Percentiles rank a stretch among this genome's conserved stretches.
Conservation (phyloP, 2,888 invertebrate species). For the Cerastis rubricosa region DNA sequence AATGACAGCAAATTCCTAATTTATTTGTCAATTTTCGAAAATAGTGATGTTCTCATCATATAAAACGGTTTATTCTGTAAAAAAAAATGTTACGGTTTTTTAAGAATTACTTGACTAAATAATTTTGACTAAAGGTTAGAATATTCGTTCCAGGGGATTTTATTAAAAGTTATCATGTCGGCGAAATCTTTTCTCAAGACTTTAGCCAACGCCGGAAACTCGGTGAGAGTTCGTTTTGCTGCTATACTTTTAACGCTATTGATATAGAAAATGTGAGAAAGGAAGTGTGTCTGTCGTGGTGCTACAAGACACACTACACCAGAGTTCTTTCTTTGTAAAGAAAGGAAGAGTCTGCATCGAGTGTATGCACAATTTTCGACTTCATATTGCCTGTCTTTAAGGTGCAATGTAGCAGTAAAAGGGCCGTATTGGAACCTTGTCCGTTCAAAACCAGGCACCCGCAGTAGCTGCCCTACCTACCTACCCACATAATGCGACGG, state of each 20-base stretch:
- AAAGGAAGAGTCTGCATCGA: slow-evolving; percentile 79
- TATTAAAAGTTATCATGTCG: slow-evolving; percentile 73
- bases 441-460: slow-evolving; percentile 85
- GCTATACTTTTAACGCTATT: slow-evolving; percentile 85
- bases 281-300: slow-evolving; percentile 88
- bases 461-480: slow-evolving; percentile 88
- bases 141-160: slow-evolving; percentile 53
- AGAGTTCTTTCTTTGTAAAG: slow-evolving; percentile 83
- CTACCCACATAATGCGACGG: slow-evolving; percentile 90
- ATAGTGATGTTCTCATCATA: slow-evolving; percentile 74
- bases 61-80: slow-evolving; percentile 28
- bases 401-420: slow-evolving; percentile 87
- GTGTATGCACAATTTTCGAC: slow-evolving; percentile 82
- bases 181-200: slow-evolving; percentile 78
- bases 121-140: background rate
- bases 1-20: slow-evolving; percentile 42
- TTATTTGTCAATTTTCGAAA: slow-evolving; percentile 70
- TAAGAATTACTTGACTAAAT: background rate
- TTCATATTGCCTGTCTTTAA: slow-evolving; percentile 79
- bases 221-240: slow-evolving; percentile 83
- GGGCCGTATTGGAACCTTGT: slow-evolving; percentile 83
- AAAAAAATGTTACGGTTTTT: slow-evolving; percentile 40
- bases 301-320: slow-evolving; percentile 83
- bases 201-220: slow-evolving; percentile 80
- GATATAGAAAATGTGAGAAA: slow-evolving; percentile 90